Base-by-base conservation (phyloP, 2,888 invertebrate genomes). In the Cybosia mesomella region DNA sequence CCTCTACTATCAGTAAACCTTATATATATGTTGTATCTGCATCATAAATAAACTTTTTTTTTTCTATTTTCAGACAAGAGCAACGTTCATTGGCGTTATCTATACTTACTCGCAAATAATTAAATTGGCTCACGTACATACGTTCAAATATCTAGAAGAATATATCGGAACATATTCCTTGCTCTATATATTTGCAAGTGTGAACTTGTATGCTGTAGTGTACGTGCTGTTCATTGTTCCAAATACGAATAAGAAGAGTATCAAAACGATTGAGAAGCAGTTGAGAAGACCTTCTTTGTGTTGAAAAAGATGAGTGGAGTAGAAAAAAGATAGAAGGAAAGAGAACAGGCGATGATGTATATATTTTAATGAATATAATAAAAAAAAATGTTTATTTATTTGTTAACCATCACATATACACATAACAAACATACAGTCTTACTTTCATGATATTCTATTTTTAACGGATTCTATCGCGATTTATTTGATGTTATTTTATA, bases 191-290 rank as follows among this genome's bases (percentile, higher is more conserved):
- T 94, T 91, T 66, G 88, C 92, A 0, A 71, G 87, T 67, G 73
- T 93, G 24, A 93, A 92, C 83, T 70, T 94, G 55, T 89, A 87
- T 67, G 92, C 89, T 0, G 90, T 87, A 1, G 90, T 93, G 72
- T 94, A 93, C 82, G 75, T 88, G 0, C 61, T 92, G 3, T 90
- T 91, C 4, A 84, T 77, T 1, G 68, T 92, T 9, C 94, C 94
- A 0, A 79, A 84, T 7, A 78, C 91, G 11, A 91, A 82, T 21
- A 79, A 83, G 22, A 91, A 85, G 64, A 89, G 72, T 64, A 82
- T 89, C 0, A 88, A 75, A 74, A 89, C 91, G 57, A 90, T 94
- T 24, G 93, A 94, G 59, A 89, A 80, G 32, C 92, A 92, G 32
- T 66, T 94, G 34, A 93, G 91, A 72, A 83, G 92, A 64, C 82